phyloP scores from a whole-genome alignment of 2,113 vertebrate species.

The Tetraodon nigroviridis region DNA sequence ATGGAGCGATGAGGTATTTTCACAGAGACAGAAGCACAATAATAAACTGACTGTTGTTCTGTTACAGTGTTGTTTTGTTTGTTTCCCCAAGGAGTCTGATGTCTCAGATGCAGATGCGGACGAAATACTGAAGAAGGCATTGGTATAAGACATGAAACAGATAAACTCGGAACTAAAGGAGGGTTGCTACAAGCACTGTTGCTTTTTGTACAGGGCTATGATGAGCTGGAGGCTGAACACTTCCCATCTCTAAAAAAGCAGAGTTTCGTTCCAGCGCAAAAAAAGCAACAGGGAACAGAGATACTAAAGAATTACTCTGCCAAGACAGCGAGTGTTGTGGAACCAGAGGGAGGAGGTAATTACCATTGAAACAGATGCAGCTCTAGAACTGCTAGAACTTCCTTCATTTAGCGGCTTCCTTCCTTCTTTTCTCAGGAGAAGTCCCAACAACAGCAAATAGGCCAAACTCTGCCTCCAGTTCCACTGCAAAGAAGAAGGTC shows the following conservation, averaged over 20 bases:
- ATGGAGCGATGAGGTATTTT: slow-evolving; percentile 47
- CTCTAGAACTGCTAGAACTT: too few relatives aligned
- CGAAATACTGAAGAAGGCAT: slow-evolving; percentile 74
- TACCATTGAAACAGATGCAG: background rate
- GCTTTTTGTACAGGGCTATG: slow-evolving; percentile 71
- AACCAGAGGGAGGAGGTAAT: slow-evolving; percentile 47
- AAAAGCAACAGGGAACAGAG: slow-evolving; percentile 48
- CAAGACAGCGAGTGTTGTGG: slow-evolving; percentile 11
- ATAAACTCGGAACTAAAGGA: background rate
- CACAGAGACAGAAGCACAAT: background rate
- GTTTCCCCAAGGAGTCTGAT: slow-evolving; percentile 39
- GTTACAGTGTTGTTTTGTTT: background rate
- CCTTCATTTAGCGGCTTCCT: background rate
- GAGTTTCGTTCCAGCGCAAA: slow-evolving; percentile 55
- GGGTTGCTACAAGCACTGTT: background rate
- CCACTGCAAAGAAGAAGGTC: slow-evolving; percentile 69
- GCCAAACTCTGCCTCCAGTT: slow-evolving; percentile 49
- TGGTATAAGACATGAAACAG: slow-evolving; percentile 56
- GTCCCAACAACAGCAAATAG: slow-evolving; percentile 54
- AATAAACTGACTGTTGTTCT: background rate
- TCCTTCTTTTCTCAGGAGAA: slow-evolving; percentile 48
- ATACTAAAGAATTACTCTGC: slow-evolving; percentile 31
- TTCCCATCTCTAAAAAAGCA: slow-evolving; percentile 72
- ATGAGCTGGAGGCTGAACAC: slow-evolving; percentile 82
- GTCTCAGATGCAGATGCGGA: slow-evolving; percentile 68